Conservation (phyloP, 2,113 vertebrate genomes). For the Bagarius yarrelli region DNA sequence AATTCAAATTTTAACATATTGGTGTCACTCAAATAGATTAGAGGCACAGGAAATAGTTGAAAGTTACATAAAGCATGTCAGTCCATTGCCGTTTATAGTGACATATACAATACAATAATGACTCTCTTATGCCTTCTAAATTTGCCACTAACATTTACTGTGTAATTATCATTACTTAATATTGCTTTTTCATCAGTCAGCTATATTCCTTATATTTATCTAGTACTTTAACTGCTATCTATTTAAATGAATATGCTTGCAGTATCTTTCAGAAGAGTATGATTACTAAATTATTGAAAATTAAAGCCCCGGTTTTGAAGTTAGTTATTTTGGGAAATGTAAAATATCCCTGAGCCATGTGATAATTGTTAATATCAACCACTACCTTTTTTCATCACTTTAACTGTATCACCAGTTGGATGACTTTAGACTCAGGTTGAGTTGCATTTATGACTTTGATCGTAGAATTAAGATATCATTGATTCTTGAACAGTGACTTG, state of each 20-base stretch:
- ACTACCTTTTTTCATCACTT: neutral
- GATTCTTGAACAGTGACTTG: neutral
- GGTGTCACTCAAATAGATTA: neutral
- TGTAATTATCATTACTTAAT: conserved; percentile 14
- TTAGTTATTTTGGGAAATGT: conserved; percentile 12
- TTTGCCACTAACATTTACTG: conserved; percentile 22
- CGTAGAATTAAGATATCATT: neutral
- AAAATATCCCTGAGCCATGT: neutral
- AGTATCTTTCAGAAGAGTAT: neutral
- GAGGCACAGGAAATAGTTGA: neutral
- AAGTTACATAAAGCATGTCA: conserved; percentile 11
- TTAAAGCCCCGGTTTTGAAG: neutral
- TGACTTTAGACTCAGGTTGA: neutral
- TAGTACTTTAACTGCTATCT: neutral
- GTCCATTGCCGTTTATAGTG: conserved; percentile 21
- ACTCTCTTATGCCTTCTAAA: conserved; percentile 13
- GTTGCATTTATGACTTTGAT: neutral
- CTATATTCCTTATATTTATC: neutral
- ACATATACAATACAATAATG: conserved; percentile 1
- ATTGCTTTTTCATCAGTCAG: conserved; percentile 8
- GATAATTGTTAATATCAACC: neutral
- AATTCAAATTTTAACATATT: neutral
- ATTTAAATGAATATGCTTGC: neutral
- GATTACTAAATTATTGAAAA: neutral
- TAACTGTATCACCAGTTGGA: neutral